phyloP scores from a whole-genome alignment of 1,140 invertebrate genomes.

The Chelonus insularis region DNA sequence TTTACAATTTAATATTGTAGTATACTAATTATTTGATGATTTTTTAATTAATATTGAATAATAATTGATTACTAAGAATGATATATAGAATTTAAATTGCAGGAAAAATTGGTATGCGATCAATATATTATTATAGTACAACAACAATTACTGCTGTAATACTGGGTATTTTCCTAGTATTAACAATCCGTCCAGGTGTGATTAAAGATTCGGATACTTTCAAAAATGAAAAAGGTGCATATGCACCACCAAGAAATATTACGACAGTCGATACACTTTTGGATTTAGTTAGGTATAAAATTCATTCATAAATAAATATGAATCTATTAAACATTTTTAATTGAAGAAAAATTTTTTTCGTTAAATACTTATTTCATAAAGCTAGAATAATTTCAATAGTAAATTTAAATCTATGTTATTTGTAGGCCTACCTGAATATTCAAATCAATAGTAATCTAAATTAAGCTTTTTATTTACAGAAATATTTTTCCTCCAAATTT shows the following conservation, averaged over 20 bases:
- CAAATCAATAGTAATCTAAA: not conserved
- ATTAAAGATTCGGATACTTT: not conserved
- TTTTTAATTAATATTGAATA: no score
- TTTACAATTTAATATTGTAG: no score
- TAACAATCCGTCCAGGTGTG: constrained; percentile 80
- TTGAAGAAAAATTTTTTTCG: constrained; percentile 20
- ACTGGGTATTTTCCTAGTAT: constrained; percentile 84
- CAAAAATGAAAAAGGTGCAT: constrained; percentile 1
- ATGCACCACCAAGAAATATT: constrained; percentile 64
- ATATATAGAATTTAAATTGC: constrained; percentile 19
- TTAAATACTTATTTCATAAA: no score
- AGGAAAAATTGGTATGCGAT: constrained; percentile 70
- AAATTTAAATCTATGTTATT: no score
- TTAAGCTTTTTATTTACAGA: constrained; percentile 63
- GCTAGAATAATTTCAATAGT: not conserved
- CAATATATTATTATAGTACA: constrained; percentile 86
- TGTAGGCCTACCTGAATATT: no score
- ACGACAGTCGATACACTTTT: constrained; percentile 89
- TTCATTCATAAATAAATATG: not conserved
- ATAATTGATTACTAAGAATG: no score
- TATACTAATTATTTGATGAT: no score
- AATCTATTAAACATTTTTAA: constrained; percentile 16
- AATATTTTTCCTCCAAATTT: constrained; percentile 93
- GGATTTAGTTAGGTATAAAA: constrained; percentile 86
- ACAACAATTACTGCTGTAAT: constrained; percentile 89